Percentiles rank a stretch among this genome's conserved stretches.
Conservation (phyloP, 2,113 vertebrate species). For the Tangachromis dhanisi region DNA sequence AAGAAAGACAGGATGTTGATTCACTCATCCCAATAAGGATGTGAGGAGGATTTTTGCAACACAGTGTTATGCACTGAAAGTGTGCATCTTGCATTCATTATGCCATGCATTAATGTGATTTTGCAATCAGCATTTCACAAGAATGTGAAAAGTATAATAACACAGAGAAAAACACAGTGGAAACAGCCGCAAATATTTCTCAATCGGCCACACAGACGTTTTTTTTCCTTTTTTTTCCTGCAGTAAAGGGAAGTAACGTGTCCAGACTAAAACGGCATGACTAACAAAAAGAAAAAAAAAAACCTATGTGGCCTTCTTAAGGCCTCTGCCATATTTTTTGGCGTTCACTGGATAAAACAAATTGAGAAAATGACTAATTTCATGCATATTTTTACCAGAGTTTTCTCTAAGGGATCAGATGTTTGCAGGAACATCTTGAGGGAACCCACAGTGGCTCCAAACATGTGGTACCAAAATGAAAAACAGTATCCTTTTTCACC, state of each 20-base stretch:
- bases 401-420: constrained; percentile 22
- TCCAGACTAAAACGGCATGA: background rate
- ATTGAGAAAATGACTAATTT: background rate
- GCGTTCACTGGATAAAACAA: background rate
- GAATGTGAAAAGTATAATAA: constrained; percentile 15
- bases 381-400: constrained; percentile 39
- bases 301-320: background rate
- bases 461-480: constrained; percentile 73
- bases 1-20: constrained; percentile 48
- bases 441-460: constrained; percentile 64
- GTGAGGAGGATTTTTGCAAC: constrained; percentile 56
- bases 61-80: constrained; percentile 1
- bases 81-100: constrained; percentile 8
- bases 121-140: constrained; percentile 60
- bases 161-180: background rate
- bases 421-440: constrained; percentile 56
- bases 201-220: constrained; percentile 1
- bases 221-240: background rate
- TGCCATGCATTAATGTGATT: constrained; percentile 18
- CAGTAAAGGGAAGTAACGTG: constrained; percentile 29
- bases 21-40: constrained; percentile 59
- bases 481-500: constrained; percentile 67
- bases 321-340: background rate
- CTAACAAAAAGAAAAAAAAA: background rate
- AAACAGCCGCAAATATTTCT: constrained; percentile 28